phyloP scores from a whole-genome alignment of 2,797 vertebrate species.

The Aplochiton taeniatus region DNA sequence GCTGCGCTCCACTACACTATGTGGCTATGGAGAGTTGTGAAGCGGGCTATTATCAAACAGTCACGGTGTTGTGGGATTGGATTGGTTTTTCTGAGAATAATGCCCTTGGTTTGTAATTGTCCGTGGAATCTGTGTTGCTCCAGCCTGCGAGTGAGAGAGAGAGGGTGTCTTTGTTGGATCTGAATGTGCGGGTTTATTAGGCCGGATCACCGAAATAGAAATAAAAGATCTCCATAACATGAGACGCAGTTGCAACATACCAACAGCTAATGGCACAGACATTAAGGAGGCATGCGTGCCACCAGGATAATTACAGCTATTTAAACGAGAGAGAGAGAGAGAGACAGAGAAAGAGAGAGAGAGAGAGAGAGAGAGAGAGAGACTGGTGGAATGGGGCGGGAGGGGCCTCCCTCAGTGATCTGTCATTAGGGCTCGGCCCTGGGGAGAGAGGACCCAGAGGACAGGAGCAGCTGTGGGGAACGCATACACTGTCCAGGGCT shows the following conservation, averaged over 20 bases:
- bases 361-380: not conserved
- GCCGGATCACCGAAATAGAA: conserved; percentile 2
- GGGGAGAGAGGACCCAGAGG: not conserved
- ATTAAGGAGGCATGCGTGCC: conserved; percentile 58
- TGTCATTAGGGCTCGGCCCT: conserved; percentile 2
- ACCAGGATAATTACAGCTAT: conserved; percentile 61
- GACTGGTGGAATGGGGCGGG: conserved; percentile 20
- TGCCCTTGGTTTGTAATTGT: conserved; percentile 47
- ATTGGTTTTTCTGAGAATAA: conserved; percentile 36
- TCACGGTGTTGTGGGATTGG: no score
- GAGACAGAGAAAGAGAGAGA: conserved; percentile 9
- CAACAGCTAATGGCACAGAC: conserved; percentile 61
- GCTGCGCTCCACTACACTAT: no score
- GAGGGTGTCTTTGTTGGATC: conserved; percentile 40
- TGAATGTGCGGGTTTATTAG: conserved; percentile 45
- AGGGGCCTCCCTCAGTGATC: conserved; percentile 36
- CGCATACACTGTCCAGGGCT: conserved; percentile 4
- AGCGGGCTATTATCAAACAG: no score
- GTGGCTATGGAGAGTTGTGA: no score
- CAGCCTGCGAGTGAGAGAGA: conserved; percentile 17
- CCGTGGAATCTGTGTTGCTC: conserved; percentile 35
- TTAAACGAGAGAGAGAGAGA: conserved; percentile 48
- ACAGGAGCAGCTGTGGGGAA: no score
- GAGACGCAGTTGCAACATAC: conserved; percentile 61
- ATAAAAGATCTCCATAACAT: conserved; percentile 19